These are phyloP conservation scores for Luffia ferchaultella DNA, from an alignment of 2,888 invertebrate species.

Conservation along the genomic window DNA sequence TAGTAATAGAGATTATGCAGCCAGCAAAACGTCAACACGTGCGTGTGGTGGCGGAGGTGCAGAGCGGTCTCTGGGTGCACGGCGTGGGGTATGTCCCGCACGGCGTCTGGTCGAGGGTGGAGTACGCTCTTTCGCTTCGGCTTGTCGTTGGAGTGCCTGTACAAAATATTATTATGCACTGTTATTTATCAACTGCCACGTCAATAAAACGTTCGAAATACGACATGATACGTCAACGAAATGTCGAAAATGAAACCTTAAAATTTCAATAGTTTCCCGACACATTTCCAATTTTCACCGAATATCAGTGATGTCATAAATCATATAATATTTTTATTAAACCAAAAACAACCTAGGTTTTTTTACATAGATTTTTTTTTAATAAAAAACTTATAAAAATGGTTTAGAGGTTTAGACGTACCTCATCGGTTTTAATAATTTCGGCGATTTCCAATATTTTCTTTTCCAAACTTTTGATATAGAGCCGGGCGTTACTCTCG, in stretches of 20 bases:
- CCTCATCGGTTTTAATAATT: conserved; percentile 61
- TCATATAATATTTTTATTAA: too few species aligned
- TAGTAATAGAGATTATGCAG: too few species aligned
- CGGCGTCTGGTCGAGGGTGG: conserved; percentile 42
- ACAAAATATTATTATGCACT: too few species aligned
- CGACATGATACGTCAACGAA: too few species aligned
- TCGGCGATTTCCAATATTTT: conserved; percentile 70
- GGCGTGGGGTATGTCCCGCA: conserved; percentile 19
- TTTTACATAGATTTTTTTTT: too few species aligned
- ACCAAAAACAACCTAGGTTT: too few species aligned
- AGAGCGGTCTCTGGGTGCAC: conserved; percentile 22
- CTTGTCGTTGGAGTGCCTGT: conserved; percentile 34
- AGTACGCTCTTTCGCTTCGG: conserved; percentile 43
- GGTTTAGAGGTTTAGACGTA: conserved; percentile 16
- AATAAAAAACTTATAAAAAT: background rate
- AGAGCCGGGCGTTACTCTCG: conserved; percentile 79
- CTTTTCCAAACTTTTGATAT: conserved; percentile 83
- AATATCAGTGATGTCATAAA: too few species aligned
- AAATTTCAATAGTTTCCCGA: background rate
- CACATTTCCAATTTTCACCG: too few species aligned
- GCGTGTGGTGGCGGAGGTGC: conserved; percentile 13
- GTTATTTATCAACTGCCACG: too few species aligned
- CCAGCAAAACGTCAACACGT: conserved; percentile 4
- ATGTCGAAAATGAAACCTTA: too few species aligned
- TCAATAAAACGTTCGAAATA: too few species aligned